Base-by-base conservation (phyloP, 2,113 vertebrate genomes). In the Dolichallabes microphthalmus region DNA sequence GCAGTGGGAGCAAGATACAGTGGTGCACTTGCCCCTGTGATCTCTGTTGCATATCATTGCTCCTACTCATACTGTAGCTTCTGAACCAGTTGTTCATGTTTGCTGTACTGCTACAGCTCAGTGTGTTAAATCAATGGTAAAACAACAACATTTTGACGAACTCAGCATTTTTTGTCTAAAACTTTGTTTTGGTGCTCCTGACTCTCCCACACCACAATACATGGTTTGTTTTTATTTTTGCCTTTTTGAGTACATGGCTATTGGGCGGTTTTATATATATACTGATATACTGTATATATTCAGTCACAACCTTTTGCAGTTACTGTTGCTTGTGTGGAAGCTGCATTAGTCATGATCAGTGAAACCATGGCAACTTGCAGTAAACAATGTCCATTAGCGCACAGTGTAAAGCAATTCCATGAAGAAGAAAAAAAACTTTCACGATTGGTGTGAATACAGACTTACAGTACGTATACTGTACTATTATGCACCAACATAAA, bases 351-450 rank as follows among this genome's bases (percentile, higher is more conserved):
- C 25, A 53, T 0, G 12, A 22, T 71, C 32, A 53, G 25, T 17
- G 25, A 55, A 77, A 77, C 74, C n/a, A 30, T 77, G 52, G n/a
- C 52, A 77, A 57, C n/a, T 15, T 57, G 15, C 52, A 77, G n/a
- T 74, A 74, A 74, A 20, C 25, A 17, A 53, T 9, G n/a, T 1
- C 75, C 8, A 30, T 27, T 55, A 55, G 53, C 10, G 11, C 20
- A 58, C 53, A 35, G 27, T 20, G 19, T 58, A 10, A 11, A 35
- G 10, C 27, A 76, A 20, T 77, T 32, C n/a, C n/a, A n/a, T n/a
- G n/a, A n/a, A n/a, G n/a, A n/a, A n/a, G n/a, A n/a, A n/a, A 30
- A 10, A 19, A 30, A 55, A 55, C 15, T 6, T 45, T 30, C 0
- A 0, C 50, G n/a, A 52, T 52, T 53, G 50, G 14, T 77, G 74